A percentile compares a stretch with the other conserved stretches of the same genome.
phyloP scores from a whole-genome alignment of 2,797 vertebrate species.

The Glyptemys insculpta region DNA sequence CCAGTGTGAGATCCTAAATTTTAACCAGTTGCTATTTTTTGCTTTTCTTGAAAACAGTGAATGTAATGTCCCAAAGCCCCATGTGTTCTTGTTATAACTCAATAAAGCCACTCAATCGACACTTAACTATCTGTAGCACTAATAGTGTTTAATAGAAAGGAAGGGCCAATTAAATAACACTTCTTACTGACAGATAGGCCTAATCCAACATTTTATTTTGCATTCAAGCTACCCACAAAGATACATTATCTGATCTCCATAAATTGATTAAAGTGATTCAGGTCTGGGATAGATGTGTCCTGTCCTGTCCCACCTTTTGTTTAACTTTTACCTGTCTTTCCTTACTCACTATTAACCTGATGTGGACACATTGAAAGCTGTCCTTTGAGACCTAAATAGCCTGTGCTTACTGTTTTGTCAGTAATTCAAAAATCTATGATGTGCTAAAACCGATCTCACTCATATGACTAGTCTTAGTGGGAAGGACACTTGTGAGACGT shows the following conservation, averaged over 20 bases:
- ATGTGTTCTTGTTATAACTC: slow-evolving; percentile 47
- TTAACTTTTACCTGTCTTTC: not conserved
- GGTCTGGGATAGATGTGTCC: not conserved
- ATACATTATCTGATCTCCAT: not conserved
- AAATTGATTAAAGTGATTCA: not conserved
- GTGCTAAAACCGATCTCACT: not conserved
- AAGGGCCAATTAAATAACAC: not conserved
- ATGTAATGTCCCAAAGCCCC: slow-evolving; percentile 8
- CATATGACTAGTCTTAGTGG: not conserved
- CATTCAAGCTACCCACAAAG: rapidly evolving
- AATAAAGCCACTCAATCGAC: not conserved
- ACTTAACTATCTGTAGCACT: not conserved
- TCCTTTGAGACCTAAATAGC: rapidly evolving
- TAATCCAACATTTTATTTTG: rapidly evolving
- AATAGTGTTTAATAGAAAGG: rapidly evolving
- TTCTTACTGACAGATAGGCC: not conserved
- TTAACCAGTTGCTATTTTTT: slow-evolving; percentile 42
- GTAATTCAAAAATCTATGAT: rapidly evolving
- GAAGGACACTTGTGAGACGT: not conserved
- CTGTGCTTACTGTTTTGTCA: not conserved
- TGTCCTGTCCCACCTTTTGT: not conserved
- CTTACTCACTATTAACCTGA: not conserved
- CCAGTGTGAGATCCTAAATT: slow-evolving; percentile 38
- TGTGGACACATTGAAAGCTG: rapidly evolving
- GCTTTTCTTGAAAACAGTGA: slow-evolving; percentile 52